These are phyloP conservation scores for Phengaris arion DNA, from an alignment of 2,888 invertebrate genomes.

Conservation along the genomic window DNA sequence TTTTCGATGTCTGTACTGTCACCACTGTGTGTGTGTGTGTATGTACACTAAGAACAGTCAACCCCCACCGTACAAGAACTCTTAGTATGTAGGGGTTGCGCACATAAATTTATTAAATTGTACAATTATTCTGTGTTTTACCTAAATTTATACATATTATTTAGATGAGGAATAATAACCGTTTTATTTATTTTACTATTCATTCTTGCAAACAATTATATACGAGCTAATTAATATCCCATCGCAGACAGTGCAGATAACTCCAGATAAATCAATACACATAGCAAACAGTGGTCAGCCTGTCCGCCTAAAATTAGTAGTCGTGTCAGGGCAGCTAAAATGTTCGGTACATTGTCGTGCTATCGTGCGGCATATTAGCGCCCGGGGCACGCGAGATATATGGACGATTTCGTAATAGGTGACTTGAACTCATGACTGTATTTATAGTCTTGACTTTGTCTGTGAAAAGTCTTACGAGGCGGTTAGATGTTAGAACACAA, in stretches of 20 bases:
- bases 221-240: too few species aligned
- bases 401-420: slow-evolving; percentile 68
- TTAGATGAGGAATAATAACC: too few species aligned
- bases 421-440: slow-evolving; percentile 50
- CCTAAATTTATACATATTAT: too few species aligned
- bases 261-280: neutral
- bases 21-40: too few species aligned
- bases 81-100: too few species aligned
- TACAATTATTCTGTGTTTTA: too few species aligned
- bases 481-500: neutral
- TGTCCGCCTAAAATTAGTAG: slow-evolving; percentile 4
- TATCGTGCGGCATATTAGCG: slow-evolving; percentile 51
- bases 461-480: neutral
- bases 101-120: too few species aligned
- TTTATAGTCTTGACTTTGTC: slow-evolving; percentile 50
- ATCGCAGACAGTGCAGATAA: neutral
- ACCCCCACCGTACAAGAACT: too few species aligned
- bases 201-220: too few species aligned
- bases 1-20: too few species aligned
- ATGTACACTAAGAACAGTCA: too few species aligned
- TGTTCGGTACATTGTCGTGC: neutral
- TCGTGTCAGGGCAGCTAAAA: neutral
- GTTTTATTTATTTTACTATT: too few species aligned
- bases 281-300: neutral
- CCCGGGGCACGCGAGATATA: slow-evolving; percentile 46